Base-by-base conservation (phyloP, 2,888 invertebrate genomes). In the Pardosa pseudoannulata region DNA sequence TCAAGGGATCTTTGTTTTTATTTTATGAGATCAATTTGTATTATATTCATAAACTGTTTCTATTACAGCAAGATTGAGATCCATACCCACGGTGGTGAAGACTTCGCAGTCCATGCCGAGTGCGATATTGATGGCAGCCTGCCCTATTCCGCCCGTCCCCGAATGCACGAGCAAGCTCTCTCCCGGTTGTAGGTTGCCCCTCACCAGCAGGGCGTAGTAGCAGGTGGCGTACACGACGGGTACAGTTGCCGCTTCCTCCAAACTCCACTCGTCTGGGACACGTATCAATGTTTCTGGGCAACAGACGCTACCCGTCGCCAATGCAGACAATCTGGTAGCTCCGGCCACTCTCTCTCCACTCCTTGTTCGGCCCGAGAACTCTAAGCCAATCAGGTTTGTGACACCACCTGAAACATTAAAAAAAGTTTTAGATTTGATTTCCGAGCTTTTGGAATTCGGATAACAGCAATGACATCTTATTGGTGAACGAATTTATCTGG, bases 91-190 rank as follows among this genome's bases (percentile, higher is more conserved):
- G 0, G 98, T 99, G 11, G 98, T 96, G 93, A 94, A 97, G 3
- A 98, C 97, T 74, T 94, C 94, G 92, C 98, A 96, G 73, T 97
- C 97, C 92, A 95, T 94, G 91, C 95, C 95, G 74, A 99, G 93
- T 72, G 98, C 98, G 90, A 99, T 96, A 27, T 96, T 94, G 90
- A 99, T 98, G 88, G 98, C 98, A 0, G 99, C 98, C 93, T 98
- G 97, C 6, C 99, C 99, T 50, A 98, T 98, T 90, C 98, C 98
- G 85, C 98, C 98, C 88, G 96, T 95, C 88, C 98, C 98, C 73
- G 98, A 97, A 91, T 98, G 98, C 89, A 98, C 95, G 16, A 98
- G 93, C 83, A 98, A 94, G 62, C 94, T 93, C 90, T 98, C 97
- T 11, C 97, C 97, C 88, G 94, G 93, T 90, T 94, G 94, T 93